Base-by-base conservation (phyloP, 2,888 invertebrate genomes). In the Diaphora mendica region DNA sequence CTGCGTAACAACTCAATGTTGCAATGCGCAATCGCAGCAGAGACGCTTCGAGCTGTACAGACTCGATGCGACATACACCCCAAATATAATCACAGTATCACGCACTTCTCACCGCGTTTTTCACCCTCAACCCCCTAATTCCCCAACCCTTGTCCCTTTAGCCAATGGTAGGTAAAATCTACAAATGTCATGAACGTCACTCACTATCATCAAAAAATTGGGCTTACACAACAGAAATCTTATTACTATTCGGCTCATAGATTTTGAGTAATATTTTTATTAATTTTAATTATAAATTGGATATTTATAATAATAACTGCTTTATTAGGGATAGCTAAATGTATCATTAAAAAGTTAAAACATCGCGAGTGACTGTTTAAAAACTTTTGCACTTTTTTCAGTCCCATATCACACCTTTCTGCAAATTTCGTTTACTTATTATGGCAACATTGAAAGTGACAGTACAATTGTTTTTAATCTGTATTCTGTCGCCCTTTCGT, bases 11-110 rank as follows among this genome's bases (percentile, higher is more conserved):
- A 82, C 81, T 78, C 77, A 76, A 76, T 77, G 78, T 82, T 86
- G 85, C 86, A 91, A 79, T 90, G 94, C 94, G 94, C 94, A 94
- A 91, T 86, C 93, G 94, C 93, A 85, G 81, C 78, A 79, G 78
- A 69, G 72, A 77, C 71, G 74, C 72, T 62, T 69, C 73, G 75
- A 81, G 71, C 76, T 74, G 71, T 77, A 30, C 76, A 79, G 70
- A 76, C 79, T 79, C 79, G 84, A 81, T 83, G 79, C 86, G 86
- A 85, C 85, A 82, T 80, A 77, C 81, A 79, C 86, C 81, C 83
- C 73, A 71, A 70, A 77, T 76, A 76, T 78, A 78, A 79, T 76
- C 79, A 82, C 79, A 77, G 77, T 71, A 79, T 71, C 75, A 73
- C 75, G 77, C 79, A 81, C 77, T 78, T 76, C 77, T 78, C 78